These are phyloP conservation scores for Centropristis striata DNA, from an alignment of 2,113 vertebrate species.

Conservation along the genomic window DNA sequence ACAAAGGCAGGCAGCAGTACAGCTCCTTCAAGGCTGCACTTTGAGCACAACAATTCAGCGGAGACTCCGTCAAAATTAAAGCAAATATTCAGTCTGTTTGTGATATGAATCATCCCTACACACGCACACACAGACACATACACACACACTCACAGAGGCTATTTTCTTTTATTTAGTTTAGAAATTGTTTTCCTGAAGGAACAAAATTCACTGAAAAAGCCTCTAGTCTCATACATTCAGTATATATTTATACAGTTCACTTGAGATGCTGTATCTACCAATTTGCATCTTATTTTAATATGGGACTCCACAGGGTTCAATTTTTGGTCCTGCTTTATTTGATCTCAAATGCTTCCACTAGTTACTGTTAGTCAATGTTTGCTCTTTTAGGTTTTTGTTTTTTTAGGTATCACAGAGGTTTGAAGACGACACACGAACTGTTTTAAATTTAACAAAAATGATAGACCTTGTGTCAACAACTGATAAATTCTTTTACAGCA, in stretches of 20 bases:
- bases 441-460: not conserved
- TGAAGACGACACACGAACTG: no score
- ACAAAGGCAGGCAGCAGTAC: conserved; percentile 57
- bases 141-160: conserved; percentile 1
- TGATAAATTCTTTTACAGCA: not conserved
- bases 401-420: no score
- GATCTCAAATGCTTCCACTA: not conserved
- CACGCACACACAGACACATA: not conserved
- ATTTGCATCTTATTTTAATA: not conserved
- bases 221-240: not conserved
- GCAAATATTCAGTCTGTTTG: conserved; percentile 54
- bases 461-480: not conserved
- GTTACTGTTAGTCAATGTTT: not conserved
- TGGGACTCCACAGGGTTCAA: not conserved
- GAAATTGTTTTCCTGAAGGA: conserved; percentile 21
- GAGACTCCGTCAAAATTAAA: conserved; percentile 58
- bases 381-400: no score
- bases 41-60: conserved; percentile 43
- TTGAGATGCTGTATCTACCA: not conserved
- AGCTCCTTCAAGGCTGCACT: conserved; percentile 65
- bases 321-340: not conserved
- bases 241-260: not conserved
- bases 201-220: conserved; percentile 16
- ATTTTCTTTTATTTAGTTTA: conserved; percentile 40
- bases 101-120: conserved; percentile 41